Conservation (phyloP, 1,140 invertebrate species). For the Drosophila kohkoa region DNA sequence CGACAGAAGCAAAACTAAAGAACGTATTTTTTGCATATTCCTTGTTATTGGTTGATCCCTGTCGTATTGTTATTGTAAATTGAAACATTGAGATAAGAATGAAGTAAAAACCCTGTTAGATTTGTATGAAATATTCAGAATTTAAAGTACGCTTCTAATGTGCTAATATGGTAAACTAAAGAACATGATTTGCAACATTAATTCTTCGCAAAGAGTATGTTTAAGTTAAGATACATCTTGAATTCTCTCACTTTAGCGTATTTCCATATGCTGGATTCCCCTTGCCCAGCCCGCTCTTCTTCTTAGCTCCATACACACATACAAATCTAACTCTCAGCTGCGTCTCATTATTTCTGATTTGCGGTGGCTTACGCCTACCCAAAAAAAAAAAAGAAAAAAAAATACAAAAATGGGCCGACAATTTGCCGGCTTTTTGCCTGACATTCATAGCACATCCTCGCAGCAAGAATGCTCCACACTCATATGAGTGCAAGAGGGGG, state of each 20-base stretch:
- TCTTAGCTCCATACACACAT: slow-evolving; percentile 1
- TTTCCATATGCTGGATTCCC: slow-evolving; percentile 10
- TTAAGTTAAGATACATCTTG: neutral
- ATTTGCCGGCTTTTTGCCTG: slow-evolving; percentile 50
- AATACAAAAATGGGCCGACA: slow-evolving; percentile 20
- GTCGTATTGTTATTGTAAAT: too few species aligned
- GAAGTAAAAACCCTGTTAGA: too few species aligned
- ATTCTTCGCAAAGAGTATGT: neutral
- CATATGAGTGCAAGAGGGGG: neutral
- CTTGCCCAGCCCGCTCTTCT: neutral
- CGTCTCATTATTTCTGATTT: slow-evolving; percentile 79
- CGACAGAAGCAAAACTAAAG: too few species aligned
- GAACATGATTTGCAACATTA: too few species aligned
- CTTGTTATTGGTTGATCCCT: too few species aligned
- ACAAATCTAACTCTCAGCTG: slow-evolving; percentile 57
- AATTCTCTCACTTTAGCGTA: neutral
- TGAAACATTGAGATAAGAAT: too few species aligned
- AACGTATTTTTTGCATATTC: too few species aligned
- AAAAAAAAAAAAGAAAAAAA: neutral
- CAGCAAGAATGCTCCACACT: neutral
- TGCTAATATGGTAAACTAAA: too few species aligned
- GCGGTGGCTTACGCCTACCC: slow-evolving; percentile 40
- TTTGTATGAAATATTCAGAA: too few species aligned
- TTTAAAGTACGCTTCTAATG: too few species aligned
- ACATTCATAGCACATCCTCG: slow-evolving; percentile 33